Evolutionary conservation across 2,888 invertebrate species (phyloP), one percentile per base, ranked within the genome.

Genomic region (Drosophila niveifrons): DNA sequence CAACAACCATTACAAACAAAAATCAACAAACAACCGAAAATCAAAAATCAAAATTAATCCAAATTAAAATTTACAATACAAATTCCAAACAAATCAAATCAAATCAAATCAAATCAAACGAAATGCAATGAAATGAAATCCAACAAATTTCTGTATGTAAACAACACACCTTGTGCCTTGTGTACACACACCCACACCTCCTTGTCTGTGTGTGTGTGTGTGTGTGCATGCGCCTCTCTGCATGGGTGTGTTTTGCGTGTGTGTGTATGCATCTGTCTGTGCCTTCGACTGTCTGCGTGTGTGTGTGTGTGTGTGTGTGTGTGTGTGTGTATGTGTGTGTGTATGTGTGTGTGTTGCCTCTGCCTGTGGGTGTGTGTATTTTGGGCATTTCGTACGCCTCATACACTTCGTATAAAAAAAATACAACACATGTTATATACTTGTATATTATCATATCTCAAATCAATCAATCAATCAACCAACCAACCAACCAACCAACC

Each of bases 111-210:
- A 51, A 70, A 64, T n/a, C 51, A 63, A 52, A 57, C 11, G 53
- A 41, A 59, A 63, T 56, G 55, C 56, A 78, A 74, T 58, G 53
- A 41, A 59, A 63, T 56, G 44, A 58, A 78, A 74, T 58, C 58
- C 74, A 64, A 75, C 53, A 59, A 71, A 71, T 63, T 61, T 41
- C 55, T 57, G 41, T 62, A 61, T 67, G 62, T 44, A 52, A 44
- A 61, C 55, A 62, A 61, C 55, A 62, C 61, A 53, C 53, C 43
- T 57, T 56, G 47, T 56, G 62, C 70, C 73, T 59, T 65, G 47
- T 68, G 84, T 79, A 79, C 82, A 79, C 82, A 77, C 77, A 77
- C 75, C 73, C 77, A 77, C 57, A 48, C 31, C 23, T 59, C 41
- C 51, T 15, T 57, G 51, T 63, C 31, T 46, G 18, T 64, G 18